phyloP scores from a whole-genome alignment of 2,888 invertebrate species.

The Chymomyza caudatula region DNA sequence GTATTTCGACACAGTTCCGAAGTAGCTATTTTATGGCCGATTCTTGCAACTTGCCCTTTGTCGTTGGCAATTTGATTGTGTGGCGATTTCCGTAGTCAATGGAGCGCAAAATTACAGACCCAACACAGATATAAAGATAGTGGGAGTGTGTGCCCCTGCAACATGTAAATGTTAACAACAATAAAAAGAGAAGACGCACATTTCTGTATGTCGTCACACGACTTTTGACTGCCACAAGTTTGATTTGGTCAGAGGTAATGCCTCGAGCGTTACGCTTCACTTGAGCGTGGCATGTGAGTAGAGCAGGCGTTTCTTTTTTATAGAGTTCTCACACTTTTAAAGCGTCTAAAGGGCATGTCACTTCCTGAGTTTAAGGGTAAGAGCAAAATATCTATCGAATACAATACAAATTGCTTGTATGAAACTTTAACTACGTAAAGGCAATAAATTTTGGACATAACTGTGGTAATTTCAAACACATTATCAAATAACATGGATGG shows the following conservation, averaged over 20 bases:
- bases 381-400: background rate
- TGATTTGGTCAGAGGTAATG: constrained; percentile 15
- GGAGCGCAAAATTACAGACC: constrained; percentile 58
- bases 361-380: background rate
- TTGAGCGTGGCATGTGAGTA: constrained; percentile 5
- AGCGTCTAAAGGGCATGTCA: constrained; percentile 14
- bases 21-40: background rate
- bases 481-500: background rate
- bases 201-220: background rate
- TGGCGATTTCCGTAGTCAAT: constrained; percentile 59
- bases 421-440: background rate
- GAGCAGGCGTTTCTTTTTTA: background rate
- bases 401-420: background rate
- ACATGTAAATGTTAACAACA: constrained; percentile 56
- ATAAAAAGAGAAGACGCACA: constrained; percentile 14
- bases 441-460: background rate
- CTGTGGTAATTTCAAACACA: background rate
- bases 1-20: constrained; percentile 16
- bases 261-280: constrained; percentile 40
- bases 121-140: background rate
- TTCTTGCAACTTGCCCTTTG: background rate
- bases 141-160: constrained; percentile 6
- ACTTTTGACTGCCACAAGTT: constrained; percentile 20
- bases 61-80: constrained; percentile 51
- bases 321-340: constrained; percentile 33